Evolutionary conservation across 1,140 invertebrate species (phyloP).

Genomic region (Drosophila carrolli): DNA sequence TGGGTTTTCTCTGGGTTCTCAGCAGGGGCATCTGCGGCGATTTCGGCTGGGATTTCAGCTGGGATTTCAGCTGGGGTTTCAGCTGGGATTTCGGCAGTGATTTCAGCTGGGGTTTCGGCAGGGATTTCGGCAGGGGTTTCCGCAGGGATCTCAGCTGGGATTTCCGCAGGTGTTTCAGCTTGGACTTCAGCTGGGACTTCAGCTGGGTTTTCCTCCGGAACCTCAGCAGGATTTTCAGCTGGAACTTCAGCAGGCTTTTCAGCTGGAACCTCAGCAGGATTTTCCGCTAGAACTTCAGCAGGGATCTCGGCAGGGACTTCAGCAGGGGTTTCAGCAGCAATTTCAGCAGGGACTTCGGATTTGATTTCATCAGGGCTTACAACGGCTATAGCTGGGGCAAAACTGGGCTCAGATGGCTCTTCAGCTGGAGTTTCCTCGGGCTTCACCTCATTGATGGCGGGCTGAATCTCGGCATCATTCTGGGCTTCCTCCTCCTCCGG

Average conservation of each 20-base stretch:
- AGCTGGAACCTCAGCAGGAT: background rate
- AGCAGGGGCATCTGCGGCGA: background rate
- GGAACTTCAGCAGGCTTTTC: background rate
- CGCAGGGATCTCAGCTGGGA: background rate
- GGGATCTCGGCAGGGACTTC: background rate
- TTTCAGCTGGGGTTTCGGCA: background rate
- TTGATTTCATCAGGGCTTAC: background rate
- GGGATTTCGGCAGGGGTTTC: background rate
- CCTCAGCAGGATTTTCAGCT: background rate
- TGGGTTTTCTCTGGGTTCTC: background rate
- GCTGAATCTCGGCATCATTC: constrained; percentile 25
- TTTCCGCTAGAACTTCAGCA: background rate
- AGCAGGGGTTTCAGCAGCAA: background rate
- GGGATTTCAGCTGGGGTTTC: background rate
- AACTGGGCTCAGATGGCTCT: too few relatives aligned
- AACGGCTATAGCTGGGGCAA: too few relatives aligned
- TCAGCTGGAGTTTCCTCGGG: constrained; percentile 7
- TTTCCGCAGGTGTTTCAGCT: constrained; percentile 1
- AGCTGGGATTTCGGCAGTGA: background rate
- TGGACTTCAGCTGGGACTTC: background rate
- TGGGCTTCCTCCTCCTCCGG: constrained; percentile 2
- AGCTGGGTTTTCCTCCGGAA: background rate
- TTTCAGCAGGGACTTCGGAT: background rate
- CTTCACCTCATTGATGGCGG: background rate
- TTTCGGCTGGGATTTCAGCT: constrained; percentile 4